Base-by-base conservation (phyloP, 2,113 vertebrate species). In the Laterallus jamaicensis region DNA sequence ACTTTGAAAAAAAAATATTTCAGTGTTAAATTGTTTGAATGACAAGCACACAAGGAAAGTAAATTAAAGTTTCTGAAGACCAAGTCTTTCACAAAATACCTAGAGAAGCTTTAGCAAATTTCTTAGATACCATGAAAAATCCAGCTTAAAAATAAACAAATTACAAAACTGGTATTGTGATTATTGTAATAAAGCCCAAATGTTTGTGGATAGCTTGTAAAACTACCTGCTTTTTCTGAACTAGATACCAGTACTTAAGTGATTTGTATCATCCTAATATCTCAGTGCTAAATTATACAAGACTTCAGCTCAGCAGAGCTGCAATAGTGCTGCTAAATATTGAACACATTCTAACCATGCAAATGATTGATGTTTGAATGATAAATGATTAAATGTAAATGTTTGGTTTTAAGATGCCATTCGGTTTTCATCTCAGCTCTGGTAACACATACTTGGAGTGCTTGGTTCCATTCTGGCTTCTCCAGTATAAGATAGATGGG, bases 1-100 rank as follows among this genome's bases (percentile, higher is more conserved):
- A 55, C 14, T n/a, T 54, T 2, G 25, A 40, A 69, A 1, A 62
- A 35, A 81, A 0, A 0, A 71, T 39, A 22, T 3, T 47, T 40
- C 31, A 14, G 1, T 47, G 21, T 32, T 29, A 62, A 62, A 75
- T 37, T 40, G 4, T 84, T 63, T 25, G 49, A 73, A 85, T 35
- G 6, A 24, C 21, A 89, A 20, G n/a, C 42, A 55, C 32, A 6
- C 20, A 68, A 50, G 13, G 20, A 73, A 62, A 21, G 15, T 22
- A 22, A 58, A 47, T 59, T 20, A 4, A n/a, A 31, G 8, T 35
- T 64, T 67, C 39, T 83, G 66, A 88, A 66, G 17, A 40, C 22
- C 14, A 68, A 64, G 8, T 44, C 5, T 66, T 70, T 78, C 19
- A 26, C 6, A 59, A 79, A 50, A 18, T 35, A 44, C 8, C 1